These are phyloP conservation scores for Podabrus alpinus DNA, from an alignment of 2,888 invertebrate species.

Conservation along the genomic window DNA sequence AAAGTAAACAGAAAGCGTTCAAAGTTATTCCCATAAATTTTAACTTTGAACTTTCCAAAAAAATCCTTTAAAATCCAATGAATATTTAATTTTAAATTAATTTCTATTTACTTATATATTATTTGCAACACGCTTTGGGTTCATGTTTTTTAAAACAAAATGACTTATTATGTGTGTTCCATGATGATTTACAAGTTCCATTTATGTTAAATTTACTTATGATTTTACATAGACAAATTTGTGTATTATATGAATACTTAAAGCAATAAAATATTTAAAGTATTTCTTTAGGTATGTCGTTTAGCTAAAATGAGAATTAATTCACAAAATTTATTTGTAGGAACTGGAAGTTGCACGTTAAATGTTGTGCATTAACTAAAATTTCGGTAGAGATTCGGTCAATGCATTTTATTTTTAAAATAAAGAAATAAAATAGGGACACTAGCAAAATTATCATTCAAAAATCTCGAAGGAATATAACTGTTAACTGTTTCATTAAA, in stretches of 20 bases:
- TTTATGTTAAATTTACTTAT: not conserved
- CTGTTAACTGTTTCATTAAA: not conserved
- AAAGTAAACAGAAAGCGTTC: not conserved
- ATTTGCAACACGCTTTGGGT: not conserved
- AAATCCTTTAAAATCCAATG: not conserved
- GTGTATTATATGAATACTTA: not conserved
- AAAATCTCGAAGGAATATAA: not conserved
- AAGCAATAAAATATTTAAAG: not conserved
- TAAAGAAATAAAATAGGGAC: not conserved
- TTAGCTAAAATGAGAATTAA: not conserved
- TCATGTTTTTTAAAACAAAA: not conserved
- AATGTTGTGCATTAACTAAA: not conserved
- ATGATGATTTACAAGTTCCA: not conserved
- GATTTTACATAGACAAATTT: constrained; percentile 1
- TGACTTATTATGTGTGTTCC: not conserved
- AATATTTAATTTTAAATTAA: constrained; percentile 3
- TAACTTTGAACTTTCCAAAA: not conserved
- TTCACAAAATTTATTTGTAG: not conserved
- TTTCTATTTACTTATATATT: not conserved
- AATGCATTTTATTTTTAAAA: not conserved
- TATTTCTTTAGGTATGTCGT: not conserved
- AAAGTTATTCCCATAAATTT: not conserved
- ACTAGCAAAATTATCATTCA: not conserved
- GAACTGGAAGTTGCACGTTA: not conserved
- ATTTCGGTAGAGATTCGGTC: not conserved